A percentile compares a stretch with the other conserved stretches of the same genome.
phyloP scores from a whole-genome alignment of 2,888 invertebrate genomes.

The Yponomeuta malinellus region DNA sequence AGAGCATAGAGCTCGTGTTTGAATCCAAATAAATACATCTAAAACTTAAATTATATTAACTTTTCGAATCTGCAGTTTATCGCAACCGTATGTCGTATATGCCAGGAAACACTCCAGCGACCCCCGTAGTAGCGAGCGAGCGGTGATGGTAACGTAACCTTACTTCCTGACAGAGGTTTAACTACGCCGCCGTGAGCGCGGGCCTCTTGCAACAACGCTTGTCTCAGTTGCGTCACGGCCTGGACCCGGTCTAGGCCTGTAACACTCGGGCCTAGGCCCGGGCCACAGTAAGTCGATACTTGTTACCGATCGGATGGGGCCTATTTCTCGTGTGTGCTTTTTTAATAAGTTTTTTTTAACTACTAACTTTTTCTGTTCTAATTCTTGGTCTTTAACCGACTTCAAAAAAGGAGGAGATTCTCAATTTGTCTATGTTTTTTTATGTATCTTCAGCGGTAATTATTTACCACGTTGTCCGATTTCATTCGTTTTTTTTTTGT shows the following conservation, averaged over 20 bases:
- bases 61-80: no score
- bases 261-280: constrained; percentile 31
- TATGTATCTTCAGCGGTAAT: no score
- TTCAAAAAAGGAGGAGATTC: not conserved
- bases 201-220: constrained; percentile 73
- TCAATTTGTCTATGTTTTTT: no score
- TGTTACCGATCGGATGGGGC: constrained; percentile 34
- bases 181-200: constrained; percentile 72
- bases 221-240: constrained; percentile 63
- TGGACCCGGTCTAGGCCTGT: constrained; percentile 46
- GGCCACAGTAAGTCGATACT: constrained; percentile 57
- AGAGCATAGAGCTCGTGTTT: no score
- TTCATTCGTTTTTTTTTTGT: no score
- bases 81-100: not conserved
- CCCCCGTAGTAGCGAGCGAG: constrained; percentile 27
- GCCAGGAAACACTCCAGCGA: constrained; percentile 9
- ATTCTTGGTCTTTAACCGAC: not conserved
- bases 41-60: no score
- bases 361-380: constrained; percentile 36
- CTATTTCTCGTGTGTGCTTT: constrained; percentile 35
- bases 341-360: constrained; percentile 32
- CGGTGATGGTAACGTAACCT: constrained; percentile 56
- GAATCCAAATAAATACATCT: no score
- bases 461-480: no score
- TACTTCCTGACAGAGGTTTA: constrained; percentile 68